Base-by-base conservation (phyloP, 2,888 invertebrate genomes). In the Mesochorus sp. region DNA sequence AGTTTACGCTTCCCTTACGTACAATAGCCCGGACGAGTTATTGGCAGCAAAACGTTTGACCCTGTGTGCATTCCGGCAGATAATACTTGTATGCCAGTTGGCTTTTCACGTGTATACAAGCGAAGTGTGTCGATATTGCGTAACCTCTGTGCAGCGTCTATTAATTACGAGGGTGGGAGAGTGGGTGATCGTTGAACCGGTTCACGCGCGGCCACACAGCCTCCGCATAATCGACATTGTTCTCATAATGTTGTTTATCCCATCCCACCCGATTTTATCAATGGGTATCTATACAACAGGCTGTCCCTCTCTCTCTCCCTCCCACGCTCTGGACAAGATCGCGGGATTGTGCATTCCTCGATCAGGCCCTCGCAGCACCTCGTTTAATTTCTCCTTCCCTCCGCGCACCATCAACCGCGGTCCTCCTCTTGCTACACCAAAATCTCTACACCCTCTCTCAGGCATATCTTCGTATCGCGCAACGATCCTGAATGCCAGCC, bases 171-270 rank as follows among this genome's bases (percentile, higher is more conserved):
- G 73, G 62, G 28, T 66, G 66, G 51, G 64, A 44, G 51, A 39
- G 12, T 12, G 76, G 76, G 76, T 81, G 81, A 85, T 84, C 85
- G 85, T 77, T 81, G 82, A 76, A 81, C 86, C 55, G 73, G 49
- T 39, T 55, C 44, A 3, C 67, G 26, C 49, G 61, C 55, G 61
- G 68, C 49, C 53, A 19, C 24, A 44, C 53, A 72, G 14, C 31
- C 49, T 17, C 53, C 26, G 85, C 87, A 87, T 89, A 88, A 89
- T 88, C 87, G 88, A 87, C 89, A 90, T 90, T 90, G 89, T 88
- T 89, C 85, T 82, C 81, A 85, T 87, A 88, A 87, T 88, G 89
- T 89, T 89, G 89, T 88, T 88, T 82, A 83, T 86, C 82, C 78
- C 80, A 78, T 81, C 85, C 85, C 51, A 31, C 85, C 83, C 85